Conservation (phyloP, 2,888 invertebrate genomes). For the Chironomus tentans region DNA sequence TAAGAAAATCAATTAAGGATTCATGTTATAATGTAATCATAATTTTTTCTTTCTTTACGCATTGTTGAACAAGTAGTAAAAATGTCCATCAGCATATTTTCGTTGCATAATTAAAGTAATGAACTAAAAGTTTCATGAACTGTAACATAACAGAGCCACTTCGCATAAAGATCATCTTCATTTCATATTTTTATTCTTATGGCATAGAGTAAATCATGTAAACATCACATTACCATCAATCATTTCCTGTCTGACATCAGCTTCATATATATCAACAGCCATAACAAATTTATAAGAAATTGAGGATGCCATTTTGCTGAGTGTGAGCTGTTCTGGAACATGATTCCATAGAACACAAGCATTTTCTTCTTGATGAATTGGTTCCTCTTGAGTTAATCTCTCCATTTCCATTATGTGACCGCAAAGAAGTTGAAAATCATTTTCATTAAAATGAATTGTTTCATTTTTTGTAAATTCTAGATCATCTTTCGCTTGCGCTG, state of each 20-base stretch:
- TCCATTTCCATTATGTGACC: conserved; percentile 36
- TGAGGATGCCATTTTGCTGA: conserved; percentile 31
- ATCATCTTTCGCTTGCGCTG: conserved; percentile 14
- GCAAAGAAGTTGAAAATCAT: conserved; percentile 22
- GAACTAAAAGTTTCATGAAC: not conserved
- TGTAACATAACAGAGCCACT: not conserved
- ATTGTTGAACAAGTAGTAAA: not conserved
- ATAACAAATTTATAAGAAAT: conserved; percentile 45
- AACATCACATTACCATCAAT: conserved; percentile 30
- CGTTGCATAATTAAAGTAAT: not conserved
- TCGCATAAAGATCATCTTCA: not conserved
- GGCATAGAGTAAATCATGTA: conserved; percentile 2
- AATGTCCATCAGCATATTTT: not conserved
- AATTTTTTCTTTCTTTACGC: not conserved
- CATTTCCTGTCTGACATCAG: conserved; percentile 42
- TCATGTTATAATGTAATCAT: not conserved
- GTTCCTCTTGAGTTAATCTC: conserved; percentile 27
- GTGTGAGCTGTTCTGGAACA: conserved; percentile 32
- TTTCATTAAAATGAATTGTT: conserved; percentile 17
- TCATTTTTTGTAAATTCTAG: conserved; percentile 26
- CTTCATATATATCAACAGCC: conserved; percentile 46
- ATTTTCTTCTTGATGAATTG: conserved; percentile 35
- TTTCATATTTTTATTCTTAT: not conserved
- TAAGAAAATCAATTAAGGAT: not conserved
- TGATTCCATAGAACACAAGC: conserved; percentile 33